A percentile compares a stretch with the other conserved stretches of the same genome.
phyloP scores from a whole-genome alignment of 35 echinoderm and acorn worm species.

The Apostichopus californicus region DNA sequence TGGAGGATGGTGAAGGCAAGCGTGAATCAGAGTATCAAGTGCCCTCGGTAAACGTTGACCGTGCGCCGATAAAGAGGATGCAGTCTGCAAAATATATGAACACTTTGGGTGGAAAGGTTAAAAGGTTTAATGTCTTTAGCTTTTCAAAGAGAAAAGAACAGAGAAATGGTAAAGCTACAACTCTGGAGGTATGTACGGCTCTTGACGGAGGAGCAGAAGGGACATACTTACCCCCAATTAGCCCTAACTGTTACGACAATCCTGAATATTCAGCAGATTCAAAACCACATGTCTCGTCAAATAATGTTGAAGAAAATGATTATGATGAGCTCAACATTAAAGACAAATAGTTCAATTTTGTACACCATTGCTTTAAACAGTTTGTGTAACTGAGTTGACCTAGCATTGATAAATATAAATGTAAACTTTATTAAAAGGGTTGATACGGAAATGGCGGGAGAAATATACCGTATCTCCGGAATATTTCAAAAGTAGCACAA shows the following conservation, averaged over 20 bases:
- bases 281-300: not conserved
- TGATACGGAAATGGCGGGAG: no score
- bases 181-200: no score
- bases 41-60: not conserved
- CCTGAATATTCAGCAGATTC: not conserved
- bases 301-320: slow-evolving; percentile 12
- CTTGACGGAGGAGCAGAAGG: not conserved
- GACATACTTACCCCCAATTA: no score
- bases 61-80: not conserved
- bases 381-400: no score
- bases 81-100: slow-evolving; percentile 40
- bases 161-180: not conserved
- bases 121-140: slow-evolving; percentile 24
- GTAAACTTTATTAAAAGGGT: no score
- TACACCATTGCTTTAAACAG: no score
- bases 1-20: not conserved
- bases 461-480: no score
- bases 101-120: slow-evolving; percentile 9
- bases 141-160: slow-evolving; percentile 23
- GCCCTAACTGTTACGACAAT: slow-evolving; percentile 24
- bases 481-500: no score
- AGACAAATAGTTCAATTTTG: no score
- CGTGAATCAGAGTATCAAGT: slow-evolving; percentile 32
- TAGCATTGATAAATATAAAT: no score
- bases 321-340: slow-evolving; percentile 23